phyloP scores from a whole-genome alignment of 2,888 invertebrate genomes.

The Thymelicus sylvestris region DNA sequence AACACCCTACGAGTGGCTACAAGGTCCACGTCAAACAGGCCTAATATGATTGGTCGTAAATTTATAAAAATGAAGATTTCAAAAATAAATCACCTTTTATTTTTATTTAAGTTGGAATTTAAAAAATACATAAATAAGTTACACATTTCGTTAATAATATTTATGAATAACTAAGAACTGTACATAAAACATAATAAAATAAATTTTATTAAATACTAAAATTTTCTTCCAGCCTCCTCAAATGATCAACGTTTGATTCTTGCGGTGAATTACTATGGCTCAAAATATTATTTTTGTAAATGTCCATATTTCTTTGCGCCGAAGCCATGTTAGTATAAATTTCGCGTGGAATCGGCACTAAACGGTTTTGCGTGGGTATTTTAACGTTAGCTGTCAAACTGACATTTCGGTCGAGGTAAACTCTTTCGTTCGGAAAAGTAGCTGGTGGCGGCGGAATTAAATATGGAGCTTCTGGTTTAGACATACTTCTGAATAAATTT shows the following conservation, averaged over 20 bases:
- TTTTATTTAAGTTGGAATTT: neutral
- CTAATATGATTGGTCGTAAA: too few relatives aligned
- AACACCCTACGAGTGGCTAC: too few relatives aligned
- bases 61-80: too few relatives aligned
- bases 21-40: too few relatives aligned
- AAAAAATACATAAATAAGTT: neutral
- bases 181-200: neutral
- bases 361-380: constrained; percentile 68
- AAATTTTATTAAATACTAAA: constrained; percentile 74
- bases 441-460: constrained; percentile 59
- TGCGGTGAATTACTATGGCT: constrained; percentile 66
- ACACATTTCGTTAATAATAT: too few relatives aligned
- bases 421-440: constrained; percentile 64
- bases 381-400: constrained; percentile 63
- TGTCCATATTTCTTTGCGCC: constrained; percentile 68
- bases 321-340: constrained; percentile 74
- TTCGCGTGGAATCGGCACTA: constrained; percentile 66
- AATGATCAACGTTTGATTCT: constrained; percentile 74
- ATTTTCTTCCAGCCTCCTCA: constrained; percentile 79
- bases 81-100: too few relatives aligned
- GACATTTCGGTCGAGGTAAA: constrained; percentile 61
- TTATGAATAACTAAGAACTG: neutral
- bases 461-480: constrained; percentile 69
- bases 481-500: constrained; percentile 60
- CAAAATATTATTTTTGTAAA: constrained; percentile 78